phyloP scores from a whole-genome alignment of 2,797 vertebrate species.

The Streptopelia turtur region DNA sequence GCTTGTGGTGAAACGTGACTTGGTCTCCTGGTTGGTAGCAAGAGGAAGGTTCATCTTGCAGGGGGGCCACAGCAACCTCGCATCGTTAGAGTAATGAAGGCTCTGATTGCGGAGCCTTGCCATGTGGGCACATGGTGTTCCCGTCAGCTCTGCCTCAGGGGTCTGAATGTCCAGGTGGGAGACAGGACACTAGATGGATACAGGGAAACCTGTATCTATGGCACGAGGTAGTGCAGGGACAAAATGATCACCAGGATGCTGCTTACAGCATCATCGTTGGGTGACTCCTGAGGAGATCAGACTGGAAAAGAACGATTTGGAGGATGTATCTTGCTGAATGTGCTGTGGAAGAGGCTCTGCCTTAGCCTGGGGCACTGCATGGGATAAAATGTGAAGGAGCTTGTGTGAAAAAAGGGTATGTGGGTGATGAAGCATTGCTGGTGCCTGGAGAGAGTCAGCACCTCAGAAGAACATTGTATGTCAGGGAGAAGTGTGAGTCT shows the following conservation, averaged over 20 bases:
- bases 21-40: neutral
- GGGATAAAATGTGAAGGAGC: neutral
- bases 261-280: neutral
- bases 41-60: neutral
- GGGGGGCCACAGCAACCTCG: neutral
- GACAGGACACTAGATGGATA: neutral
- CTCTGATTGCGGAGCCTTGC: neutral
- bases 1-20: neutral
- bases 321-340: neutral
- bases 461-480: neutral
- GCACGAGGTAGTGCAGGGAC: fast-evolving
- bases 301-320: neutral
- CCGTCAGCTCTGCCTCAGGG: neutral
- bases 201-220: neutral
- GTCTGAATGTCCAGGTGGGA: neutral
- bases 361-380: neutral
- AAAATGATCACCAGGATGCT: neutral
- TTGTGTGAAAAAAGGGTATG: neutral
- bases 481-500: neutral
- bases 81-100: neutral
- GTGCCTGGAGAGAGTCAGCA: conserved; percentile 16
- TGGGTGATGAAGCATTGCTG: neutral
- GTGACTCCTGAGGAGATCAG: neutral
- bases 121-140: fast-evolving
- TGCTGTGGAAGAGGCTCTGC: neutral